These are phyloP conservation scores for Gymnobelideus leadbeateri DNA, from an alignment of 2,113 vertebrate genomes.

Conservation along the genomic window DNA sequence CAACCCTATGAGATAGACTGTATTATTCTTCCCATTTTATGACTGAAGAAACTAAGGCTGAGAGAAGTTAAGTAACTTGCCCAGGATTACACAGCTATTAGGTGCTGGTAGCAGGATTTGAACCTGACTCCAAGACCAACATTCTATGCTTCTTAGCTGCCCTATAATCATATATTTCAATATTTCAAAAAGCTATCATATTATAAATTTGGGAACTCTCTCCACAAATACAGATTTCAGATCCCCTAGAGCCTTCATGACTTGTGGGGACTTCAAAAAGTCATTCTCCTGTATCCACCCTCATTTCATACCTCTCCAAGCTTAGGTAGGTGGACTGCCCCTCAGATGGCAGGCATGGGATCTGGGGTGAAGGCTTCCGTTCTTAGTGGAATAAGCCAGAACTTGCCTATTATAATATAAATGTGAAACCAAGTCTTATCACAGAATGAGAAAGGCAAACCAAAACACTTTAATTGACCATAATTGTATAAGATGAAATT, in stretches of 20 bases:
- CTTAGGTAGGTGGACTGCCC: neutral
- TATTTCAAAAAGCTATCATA: neutral
- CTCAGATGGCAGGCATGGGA: neutral
- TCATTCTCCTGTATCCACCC: neutral
- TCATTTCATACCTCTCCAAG: neutral
- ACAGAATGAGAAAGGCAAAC: neutral
- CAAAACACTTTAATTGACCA: neutral
- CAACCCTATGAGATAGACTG: neutral
- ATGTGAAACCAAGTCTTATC: neutral
- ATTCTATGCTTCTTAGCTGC: neutral
- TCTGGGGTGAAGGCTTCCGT: neutral
- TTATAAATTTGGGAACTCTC: neutral
- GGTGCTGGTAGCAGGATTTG: neutral
- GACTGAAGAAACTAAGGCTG: neutral
- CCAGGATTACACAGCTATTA: neutral
- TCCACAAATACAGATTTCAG: neutral
- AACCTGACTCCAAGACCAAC: neutral
- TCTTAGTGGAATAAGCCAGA: neutral
- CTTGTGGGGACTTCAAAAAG: neutral
- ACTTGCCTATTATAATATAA: neutral
- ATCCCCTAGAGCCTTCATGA: neutral
- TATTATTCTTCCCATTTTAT: neutral
- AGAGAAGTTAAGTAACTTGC: neutral
- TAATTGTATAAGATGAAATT: neutral
- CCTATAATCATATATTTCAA: neutral